A percentile compares a stretch with the other conserved stretches of the same genome.
phyloP scores from a whole-genome alignment of 2,113 vertebrate species.

The Aegithalos caudatus region DNA sequence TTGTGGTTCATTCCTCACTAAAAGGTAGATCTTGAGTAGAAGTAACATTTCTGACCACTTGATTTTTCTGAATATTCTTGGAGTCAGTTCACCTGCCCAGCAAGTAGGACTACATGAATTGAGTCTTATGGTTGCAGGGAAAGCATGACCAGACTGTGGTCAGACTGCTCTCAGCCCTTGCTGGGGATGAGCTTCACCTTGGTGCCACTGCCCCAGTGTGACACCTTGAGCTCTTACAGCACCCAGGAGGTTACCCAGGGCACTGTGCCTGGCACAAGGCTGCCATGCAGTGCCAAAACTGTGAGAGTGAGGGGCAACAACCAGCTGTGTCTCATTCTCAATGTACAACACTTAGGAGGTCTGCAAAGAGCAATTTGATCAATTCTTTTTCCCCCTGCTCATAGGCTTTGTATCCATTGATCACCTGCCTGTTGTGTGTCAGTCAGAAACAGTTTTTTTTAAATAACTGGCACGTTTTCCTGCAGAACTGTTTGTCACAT shows the following conservation, averaged over 20 bases:
- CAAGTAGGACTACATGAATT: neutral
- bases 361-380: constrained; percentile 51
- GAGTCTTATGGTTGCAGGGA: neutral
- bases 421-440: constrained; percentile 98
- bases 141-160: neutral
- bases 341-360: neutral
- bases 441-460: constrained; percentile 99
- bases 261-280: fast-evolving
- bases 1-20: neutral
- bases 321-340: neutral
- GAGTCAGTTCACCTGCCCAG: neutral
- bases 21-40: neutral
- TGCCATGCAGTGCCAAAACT: neutral
- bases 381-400: constrained; percentile 52
- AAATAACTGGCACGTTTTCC: constrained; percentile 99
- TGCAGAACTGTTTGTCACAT: constrained; percentile 98
- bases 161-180: neutral
- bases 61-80: neutral
- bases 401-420: constrained; percentile 95
- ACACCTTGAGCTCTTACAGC: neutral
- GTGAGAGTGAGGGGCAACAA: neutral
- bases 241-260: neutral
- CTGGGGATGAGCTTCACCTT: neutral
- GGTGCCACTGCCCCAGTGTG: neutral
- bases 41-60: neutral